A percentile compares a stretch with the other conserved stretches of the same genome.
phyloP scores from a whole-genome alignment of 2,797 vertebrate species.

The Anisognathus igniventris region DNA sequence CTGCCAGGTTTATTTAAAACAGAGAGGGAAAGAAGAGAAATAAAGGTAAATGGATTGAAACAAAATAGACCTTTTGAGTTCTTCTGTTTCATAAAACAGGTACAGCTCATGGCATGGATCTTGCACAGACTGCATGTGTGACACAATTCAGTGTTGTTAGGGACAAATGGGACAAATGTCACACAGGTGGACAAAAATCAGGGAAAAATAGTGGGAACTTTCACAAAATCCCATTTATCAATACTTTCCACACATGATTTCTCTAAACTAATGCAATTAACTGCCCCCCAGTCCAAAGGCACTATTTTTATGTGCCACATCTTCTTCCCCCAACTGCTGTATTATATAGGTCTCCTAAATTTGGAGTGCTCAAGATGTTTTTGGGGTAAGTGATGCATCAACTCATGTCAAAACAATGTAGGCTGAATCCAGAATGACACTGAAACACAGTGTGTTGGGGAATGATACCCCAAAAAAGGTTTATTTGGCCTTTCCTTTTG shows the following conservation, averaged over 20 bases:
- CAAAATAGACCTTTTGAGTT: not conserved
- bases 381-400: slow-evolving; percentile 4
- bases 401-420: not conserved
- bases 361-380: not conserved
- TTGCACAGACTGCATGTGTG: not conserved
- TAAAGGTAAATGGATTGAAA: not conserved
- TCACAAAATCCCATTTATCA: not conserved
- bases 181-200: not conserved
- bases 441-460: not conserved
- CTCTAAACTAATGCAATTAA: not conserved
- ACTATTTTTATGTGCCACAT: not conserved
- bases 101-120: not conserved
- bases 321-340: not conserved
- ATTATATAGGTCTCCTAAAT: slow-evolving; percentile 36
- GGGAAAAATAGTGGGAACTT: not conserved
- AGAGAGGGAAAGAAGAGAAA: not conserved
- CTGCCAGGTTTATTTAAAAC: not conserved
- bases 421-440: not conserved
- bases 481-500: not conserved
- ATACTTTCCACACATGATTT: not conserved
- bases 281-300: not conserved
- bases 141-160: rapidly evolving
- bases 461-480: not conserved
- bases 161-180: not conserved
- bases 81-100: not conserved